Base-by-base conservation (phyloP, 2,797 vertebrate species). In the Threskiornis aethiopicus region DNA sequence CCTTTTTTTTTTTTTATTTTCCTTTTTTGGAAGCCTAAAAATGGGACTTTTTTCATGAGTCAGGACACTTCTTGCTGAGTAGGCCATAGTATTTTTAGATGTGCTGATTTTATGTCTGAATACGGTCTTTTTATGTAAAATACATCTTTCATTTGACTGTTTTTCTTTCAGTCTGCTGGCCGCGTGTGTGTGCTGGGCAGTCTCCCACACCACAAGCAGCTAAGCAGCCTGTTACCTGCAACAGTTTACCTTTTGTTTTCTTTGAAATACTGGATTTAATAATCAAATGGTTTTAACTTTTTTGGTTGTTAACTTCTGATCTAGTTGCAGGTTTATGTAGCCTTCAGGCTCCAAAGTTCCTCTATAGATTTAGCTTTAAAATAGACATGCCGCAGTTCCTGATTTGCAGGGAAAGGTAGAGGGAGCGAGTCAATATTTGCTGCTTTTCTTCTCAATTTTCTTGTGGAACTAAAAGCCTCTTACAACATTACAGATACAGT, bases 61-160 rank as follows among this genome's bases (percentile, higher is more conserved):
- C 69, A 49, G 75, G 76, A 78, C 47, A 39, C 69, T 67, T 77
- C 87, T 93, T 96, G 92, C 92, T 94, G 92, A 96, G 80, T 78
- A 90, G 90, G 77, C 51, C 57, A 29, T 58, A 62, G 35, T 96
- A 95, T 96, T 96, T 97, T 97, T 96, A 95, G 94, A 89, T 89
- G 46, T 79, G 88, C 94, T 96, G 96, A 95, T 94, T 92, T 96
- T 89, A 55, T 86, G 92, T 92, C 87, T 96, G 96, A 93, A 75
- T 81, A 25, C 3, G 0, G 22, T 52, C 61, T 84, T 90, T 95
- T 95, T 70, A 93, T 81, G 83, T 93, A 72, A 95, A 96, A 89
- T 76, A 29, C 57, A 54, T 91, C 54, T 93, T 96, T 86, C 65
- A 78, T 88, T 79, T 67, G 55, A 9, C 42, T 85, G 29, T 84